Evolutionary conservation across 64 coral and sea anemone genomes (phyloP), one percentile per base, ranked within the genome.

Genomic region (Acropora tenuis): DNA sequence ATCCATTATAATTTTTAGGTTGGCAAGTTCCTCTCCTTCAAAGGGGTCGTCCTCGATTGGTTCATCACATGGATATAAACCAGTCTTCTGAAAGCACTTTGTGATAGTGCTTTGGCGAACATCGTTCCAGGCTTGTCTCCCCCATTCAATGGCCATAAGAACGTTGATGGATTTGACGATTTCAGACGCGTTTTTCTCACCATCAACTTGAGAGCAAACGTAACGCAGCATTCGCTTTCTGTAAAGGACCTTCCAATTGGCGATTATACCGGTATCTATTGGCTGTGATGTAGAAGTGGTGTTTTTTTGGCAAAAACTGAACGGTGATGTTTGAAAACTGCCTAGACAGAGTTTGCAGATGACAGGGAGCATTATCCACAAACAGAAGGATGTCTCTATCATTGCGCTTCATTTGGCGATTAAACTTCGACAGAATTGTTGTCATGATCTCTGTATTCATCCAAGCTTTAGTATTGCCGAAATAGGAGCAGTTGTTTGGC

Each of bases 221-320:
- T 46, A 84, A 42, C 80, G 16, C 55, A 84, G 53, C 80, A 84
- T 84, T 69, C 80, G 80, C 55, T 84, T 84, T 84, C 65, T 66
- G 30, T 30, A 30, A 30, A 30, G 30, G 30, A 30, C 30, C 30
- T 30, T 30, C 52, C 59, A 84, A 55, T 55, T 55, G 9, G 52
- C 52, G 52, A 55, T 55, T 55, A 55, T 55, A 55, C 52, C 52
- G 52, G 52, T 0, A 30, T 30, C 30, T 30, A 30, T 30, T 55
- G 52, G 52, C 52, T 55, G 52, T 55, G 52, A 55, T 55, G 4
- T 55, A 9, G 52, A 55, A 55, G 52, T 55, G 52, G 52, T 55
- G 0, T 0, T 55, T 30, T 30, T 55, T 55, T 55, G 52, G 52
- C 52, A 55, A 55, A 55, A 55, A 55, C 52, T 55, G 52, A 55